Percentiles rank a stretch among this genome's conserved stretches.
Conservation (phyloP, 2,113 vertebrate genomes). For the Nematolebias whitei region DNA sequence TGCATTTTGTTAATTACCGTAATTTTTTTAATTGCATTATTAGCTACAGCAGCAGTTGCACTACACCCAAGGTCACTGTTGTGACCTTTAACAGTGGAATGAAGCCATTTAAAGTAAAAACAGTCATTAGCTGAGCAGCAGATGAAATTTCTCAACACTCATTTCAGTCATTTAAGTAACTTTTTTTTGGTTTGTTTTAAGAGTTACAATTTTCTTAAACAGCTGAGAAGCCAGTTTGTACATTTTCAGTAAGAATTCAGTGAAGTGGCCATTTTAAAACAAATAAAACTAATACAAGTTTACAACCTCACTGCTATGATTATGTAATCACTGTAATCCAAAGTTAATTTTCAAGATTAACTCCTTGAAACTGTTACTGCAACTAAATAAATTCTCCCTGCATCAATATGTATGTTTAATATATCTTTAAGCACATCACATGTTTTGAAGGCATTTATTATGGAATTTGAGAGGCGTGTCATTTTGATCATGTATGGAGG, state of each 20-base stretch:
- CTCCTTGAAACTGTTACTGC: too few relatives aligned
- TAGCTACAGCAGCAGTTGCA: constrained; percentile 40
- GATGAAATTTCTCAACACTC: neutral
- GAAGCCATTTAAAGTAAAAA: constrained; percentile 32
- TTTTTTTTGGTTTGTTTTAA: neutral
- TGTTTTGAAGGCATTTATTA: too few relatives aligned
- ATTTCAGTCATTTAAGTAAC: constrained; percentile 1
- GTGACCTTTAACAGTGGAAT: constrained; percentile 26
- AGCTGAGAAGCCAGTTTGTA: neutral
- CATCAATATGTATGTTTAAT: too few relatives aligned
- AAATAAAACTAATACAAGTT: neutral
- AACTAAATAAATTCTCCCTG: too few relatives aligned
- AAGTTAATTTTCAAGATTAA: too few relatives aligned
- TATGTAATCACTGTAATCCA: too few relatives aligned
- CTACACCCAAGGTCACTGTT: constrained; percentile 6
- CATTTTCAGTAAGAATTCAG: neutral
- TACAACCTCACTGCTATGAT: neutral
- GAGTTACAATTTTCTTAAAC: neutral
- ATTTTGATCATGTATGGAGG: too few relatives aligned
- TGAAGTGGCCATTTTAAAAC: neutral
- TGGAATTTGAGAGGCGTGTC: too few relatives aligned
- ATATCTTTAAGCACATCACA: too few relatives aligned
- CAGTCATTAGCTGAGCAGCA: constrained; percentile 26
- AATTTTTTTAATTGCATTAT: constrained; percentile 37
- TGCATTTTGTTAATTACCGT: constrained; percentile 27